Base-by-base conservation (phyloP, 1,140 invertebrate genomes). In the Paramacrobiotus metropolitanus region DNA sequence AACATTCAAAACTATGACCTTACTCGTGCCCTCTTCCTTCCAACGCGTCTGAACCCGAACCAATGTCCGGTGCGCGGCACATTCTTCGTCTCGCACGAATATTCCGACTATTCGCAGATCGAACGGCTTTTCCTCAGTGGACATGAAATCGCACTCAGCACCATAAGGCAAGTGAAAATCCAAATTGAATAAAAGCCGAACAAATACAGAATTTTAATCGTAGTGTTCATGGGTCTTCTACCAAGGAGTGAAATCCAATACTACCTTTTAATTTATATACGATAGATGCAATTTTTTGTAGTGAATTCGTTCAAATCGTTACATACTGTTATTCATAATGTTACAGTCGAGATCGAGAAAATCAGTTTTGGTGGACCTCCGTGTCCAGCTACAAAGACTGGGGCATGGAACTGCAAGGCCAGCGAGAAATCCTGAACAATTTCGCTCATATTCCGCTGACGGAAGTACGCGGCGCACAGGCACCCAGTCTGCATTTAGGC, bases 1-100 rank as follows among this genome's bases (percentile, higher is more conserved):
- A 94, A 92, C 70, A 81, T 86, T 24, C 86, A 91, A 75, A 92
- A 92, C 72, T 85, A 89, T 67, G 87, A 91, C 67, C 74, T 90
- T 45, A 92, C 91, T 73, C 84, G 89, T 45, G 85, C 88, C 65
- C 79, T 90, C 65, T 90, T 68, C 63, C 60, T 61, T 2, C 45
- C 60, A 60, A 82, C 83, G 67, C 74, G 83, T 64, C 77, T 81
- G 67, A 92, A 91, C 77, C 85, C 87, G 1, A 92, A 93, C 69
- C 85, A 85, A 15, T 95, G 90, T 70, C 80, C 82, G 1, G 84
- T 94, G 44, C 82, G 81, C 63, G 89, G 86, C 64, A 95, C 90
- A 2, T 92, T 94, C 74, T 95, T 94, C 73, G 79, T 92, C 63
- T 87, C 89, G 3, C 88, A 94, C 70, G 87, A 92, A 71, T 93